These are phyloP conservation scores for Noctua fimbriata DNA, from an alignment of 2,888 invertebrate genomes.

Conservation along the genomic window DNA sequence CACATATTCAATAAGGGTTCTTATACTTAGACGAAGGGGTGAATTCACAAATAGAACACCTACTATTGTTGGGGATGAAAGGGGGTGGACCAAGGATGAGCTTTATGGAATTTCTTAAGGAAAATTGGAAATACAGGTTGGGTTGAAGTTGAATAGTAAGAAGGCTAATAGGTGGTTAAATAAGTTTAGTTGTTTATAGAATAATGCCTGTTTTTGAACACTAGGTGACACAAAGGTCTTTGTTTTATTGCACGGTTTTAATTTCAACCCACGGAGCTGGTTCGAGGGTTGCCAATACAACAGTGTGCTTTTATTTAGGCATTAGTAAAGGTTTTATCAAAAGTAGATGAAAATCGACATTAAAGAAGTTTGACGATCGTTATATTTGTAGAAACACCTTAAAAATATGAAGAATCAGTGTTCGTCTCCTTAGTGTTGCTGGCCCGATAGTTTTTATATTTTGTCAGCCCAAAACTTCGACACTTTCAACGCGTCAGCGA, in stretches of 20 bases:
- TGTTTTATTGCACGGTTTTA: neutral
- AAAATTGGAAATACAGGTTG: constrained; percentile 24
- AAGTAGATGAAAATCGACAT: neutral
- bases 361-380: neutral
- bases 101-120: constrained; percentile 43
- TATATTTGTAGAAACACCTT: neutral
- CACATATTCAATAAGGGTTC: constrained; percentile 58
- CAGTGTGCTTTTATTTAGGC: too few species aligned
- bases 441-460: too few species aligned
- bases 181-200: neutral
- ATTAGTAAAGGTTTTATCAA: neutral
- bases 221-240: neutral
- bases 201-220: neutral
- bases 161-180: neutral
- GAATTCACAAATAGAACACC: constrained; percentile 57
- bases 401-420: neutral
- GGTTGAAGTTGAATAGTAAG: constrained; percentile 21
- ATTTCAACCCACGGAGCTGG: neutral
- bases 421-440: too few species aligned
- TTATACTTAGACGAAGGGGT: constrained; percentile 23
- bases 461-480: too few species aligned
- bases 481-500: too few species aligned
- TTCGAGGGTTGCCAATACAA: neutral
- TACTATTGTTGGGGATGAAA: constrained; percentile 49
- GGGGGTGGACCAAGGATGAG: constrained; percentile 25